Base-by-base conservation (phyloP, 2,888 invertebrate genomes). In the Podabrus alpinus region DNA sequence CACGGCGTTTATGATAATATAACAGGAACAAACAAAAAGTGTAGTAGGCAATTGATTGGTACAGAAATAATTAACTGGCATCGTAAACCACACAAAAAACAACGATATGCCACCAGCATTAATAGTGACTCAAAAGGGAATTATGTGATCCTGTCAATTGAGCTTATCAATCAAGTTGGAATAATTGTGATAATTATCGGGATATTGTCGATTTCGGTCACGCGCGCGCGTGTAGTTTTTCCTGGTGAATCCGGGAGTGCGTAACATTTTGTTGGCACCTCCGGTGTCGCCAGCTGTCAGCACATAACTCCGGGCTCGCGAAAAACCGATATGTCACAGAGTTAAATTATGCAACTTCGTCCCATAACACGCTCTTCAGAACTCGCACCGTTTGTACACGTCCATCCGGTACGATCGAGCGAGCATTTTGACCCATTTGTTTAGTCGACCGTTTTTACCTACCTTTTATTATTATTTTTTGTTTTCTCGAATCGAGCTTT, bases 301-400 rank as follows among this genome's bases (percentile, higher is more conserved):
- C 69, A 16, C 69, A 24, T 24, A 45, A 64, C 71, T 59, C 59
- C 71, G 45, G 69, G 29, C 72, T 60, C 60, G 72, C 72, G 75
- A 64, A 77, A 73, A 76, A 73, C 73, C 77, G 75, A 77, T 76
- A 75, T 73, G 77, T 76, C 77, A 75, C 77, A 72, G 76, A 78
- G 80, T 81, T 82, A 81, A 83, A 83, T 83, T 83, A 80, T 80
- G 77, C 76, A 74, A 73, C 76, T 81, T 82, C 81, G 82, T 83
- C 80, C 81, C 72, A 79, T 72, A 64, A 64, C 62, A 64, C 62
- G 62, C 62, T 64, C 62, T 64, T 64, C 62, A n/a, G 19, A 17
- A 13, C 62, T 64, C n/a, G 62, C 21, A 64, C 62, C 62, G 62
- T 64, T 69, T 69, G 66, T 69, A 45, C 66, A 69, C 73, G 69